Conservation (phyloP, 2,888 invertebrate genomes). For the Sympetrum striolatum region DNA sequence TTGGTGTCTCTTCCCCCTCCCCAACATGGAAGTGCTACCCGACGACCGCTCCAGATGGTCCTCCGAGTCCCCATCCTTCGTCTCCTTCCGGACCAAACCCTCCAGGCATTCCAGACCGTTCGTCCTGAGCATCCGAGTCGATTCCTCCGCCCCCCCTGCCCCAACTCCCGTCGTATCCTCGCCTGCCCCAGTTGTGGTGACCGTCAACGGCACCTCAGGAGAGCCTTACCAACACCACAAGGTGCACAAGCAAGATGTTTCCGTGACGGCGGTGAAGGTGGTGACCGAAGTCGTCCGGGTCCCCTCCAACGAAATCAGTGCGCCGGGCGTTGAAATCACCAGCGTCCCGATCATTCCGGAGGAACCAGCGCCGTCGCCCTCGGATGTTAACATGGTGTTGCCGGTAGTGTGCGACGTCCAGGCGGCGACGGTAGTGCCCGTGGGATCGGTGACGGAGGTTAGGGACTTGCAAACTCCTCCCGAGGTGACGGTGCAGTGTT, state of each 20-base stretch:
- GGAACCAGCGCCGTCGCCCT: conserved; percentile 77
- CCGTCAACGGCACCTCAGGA: conserved; percentile 64
- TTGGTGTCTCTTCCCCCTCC: background rate
- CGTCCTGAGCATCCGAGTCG: conserved; percentile 54
- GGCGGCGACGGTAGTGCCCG: conserved; percentile 6
- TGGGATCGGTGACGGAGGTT: conserved; percentile 4
- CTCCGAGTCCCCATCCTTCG: conserved; percentile 13
- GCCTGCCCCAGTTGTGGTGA: conserved; percentile 62
- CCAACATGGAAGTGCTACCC: conserved; percentile 12
- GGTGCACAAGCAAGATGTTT: conserved; percentile 68
- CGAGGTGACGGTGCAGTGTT: background rate
- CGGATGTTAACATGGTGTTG: background rate
- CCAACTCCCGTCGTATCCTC: conserved; percentile 51
- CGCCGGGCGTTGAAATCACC: background rate
- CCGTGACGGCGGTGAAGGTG: conserved; percentile 72
- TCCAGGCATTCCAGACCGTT: conserved; percentile 56
- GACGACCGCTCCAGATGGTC: conserved; percentile 26
- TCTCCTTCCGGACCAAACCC: conserved; percentile 16
- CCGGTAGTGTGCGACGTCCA: background rate
- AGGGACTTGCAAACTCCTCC: background rate
- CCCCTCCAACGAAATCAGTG: background rate
- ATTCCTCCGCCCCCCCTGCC: conserved; percentile 45
- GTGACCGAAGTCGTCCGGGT: conserved; percentile 51
- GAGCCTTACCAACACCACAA: conserved; percentile 58
- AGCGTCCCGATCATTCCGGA: conserved; percentile 61